A percentile compares a stretch with the other conserved stretches of the same genome.
These are phyloP conservation scores for Maniola hyperantus DNA, from an alignment of 2,888 invertebrate species.

Conservation along the genomic window DNA sequence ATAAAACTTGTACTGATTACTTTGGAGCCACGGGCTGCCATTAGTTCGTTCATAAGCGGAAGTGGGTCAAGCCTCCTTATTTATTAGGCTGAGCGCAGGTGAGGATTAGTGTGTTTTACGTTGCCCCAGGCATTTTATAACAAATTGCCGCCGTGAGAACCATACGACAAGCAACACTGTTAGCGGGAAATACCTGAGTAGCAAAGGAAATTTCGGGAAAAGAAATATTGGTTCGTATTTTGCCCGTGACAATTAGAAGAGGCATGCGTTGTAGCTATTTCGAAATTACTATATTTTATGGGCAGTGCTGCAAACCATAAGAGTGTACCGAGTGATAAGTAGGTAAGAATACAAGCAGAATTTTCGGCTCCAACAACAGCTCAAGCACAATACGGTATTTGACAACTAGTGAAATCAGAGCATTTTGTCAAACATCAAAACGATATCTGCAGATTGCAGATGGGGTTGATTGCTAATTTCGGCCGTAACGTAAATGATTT, in stretches of 20 bases:
- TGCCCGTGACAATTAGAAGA: neutral
- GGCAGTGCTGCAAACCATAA: too few species aligned
- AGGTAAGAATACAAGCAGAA: too few species aligned
- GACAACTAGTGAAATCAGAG: too few species aligned
- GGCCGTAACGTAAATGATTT: too few species aligned
- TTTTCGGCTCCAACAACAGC: too few species aligned
- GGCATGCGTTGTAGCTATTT: neutral
- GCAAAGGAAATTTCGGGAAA: neutral
- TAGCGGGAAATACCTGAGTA: constrained; percentile 9
- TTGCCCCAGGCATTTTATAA: constrained; percentile 58
- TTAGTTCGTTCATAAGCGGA: constrained; percentile 40
- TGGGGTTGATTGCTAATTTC: too few species aligned
- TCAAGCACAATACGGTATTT: too few species aligned
- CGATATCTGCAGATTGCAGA: too few species aligned
- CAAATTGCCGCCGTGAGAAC: constrained; percentile 57
- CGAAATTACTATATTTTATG: too few species aligned
- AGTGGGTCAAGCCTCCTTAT: constrained; percentile 58
- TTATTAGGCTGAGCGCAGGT: constrained; percentile 65
- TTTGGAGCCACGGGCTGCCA: neutral
- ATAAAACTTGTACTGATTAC: constrained; percentile 40
- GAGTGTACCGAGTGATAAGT: too few species aligned
- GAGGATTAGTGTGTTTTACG: constrained; percentile 66
- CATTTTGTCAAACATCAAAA: too few species aligned
- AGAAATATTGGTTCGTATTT: neutral
- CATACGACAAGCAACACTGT: constrained; percentile 30